Evolutionary conservation across 2,113 vertebrate species (phyloP).

Genomic region (Brachypodius melanocephalos): DNA sequence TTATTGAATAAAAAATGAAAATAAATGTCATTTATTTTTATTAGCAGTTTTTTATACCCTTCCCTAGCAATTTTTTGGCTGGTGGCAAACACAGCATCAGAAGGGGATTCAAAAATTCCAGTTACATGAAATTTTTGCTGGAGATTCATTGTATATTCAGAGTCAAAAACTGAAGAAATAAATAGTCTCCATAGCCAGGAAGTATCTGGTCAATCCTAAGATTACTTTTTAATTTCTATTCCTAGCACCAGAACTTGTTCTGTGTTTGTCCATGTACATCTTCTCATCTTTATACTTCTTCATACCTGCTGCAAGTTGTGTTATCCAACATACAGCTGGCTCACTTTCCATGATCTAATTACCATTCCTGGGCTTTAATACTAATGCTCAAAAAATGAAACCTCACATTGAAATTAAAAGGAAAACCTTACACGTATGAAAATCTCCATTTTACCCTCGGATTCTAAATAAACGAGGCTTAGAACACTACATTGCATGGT

Average conservation of each 20-base stretch:
- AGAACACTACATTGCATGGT: background rate
- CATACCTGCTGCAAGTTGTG: accelerated
- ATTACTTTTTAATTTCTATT: background rate
- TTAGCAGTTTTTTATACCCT: background rate
- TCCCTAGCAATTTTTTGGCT: background rate
- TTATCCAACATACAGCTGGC: background rate
- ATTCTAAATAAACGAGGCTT: background rate
- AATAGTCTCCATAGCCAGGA: background rate
- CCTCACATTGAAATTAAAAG: background rate
- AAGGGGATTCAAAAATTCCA: conserved; percentile 29
- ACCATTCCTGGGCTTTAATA: background rate
- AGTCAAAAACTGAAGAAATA: background rate
- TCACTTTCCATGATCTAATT: background rate
- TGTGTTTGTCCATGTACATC: background rate
- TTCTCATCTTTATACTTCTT: background rate
- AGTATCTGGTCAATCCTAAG: background rate
- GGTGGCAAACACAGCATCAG: background rate
- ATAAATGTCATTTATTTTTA: background rate
- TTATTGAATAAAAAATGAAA: background rate
- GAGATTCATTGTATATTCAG: conserved; percentile 2
- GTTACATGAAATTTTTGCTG: conserved; percentile 23
- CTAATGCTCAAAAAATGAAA: background rate
- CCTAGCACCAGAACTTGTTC: background rate
- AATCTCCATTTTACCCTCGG: background rate
- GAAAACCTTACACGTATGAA: background rate